Evolutionary conservation across 2,113 vertebrate genomes (phyloP), one percentile per base, ranked within the genome.

Genomic region (Apaloderma vittatum): DNA sequence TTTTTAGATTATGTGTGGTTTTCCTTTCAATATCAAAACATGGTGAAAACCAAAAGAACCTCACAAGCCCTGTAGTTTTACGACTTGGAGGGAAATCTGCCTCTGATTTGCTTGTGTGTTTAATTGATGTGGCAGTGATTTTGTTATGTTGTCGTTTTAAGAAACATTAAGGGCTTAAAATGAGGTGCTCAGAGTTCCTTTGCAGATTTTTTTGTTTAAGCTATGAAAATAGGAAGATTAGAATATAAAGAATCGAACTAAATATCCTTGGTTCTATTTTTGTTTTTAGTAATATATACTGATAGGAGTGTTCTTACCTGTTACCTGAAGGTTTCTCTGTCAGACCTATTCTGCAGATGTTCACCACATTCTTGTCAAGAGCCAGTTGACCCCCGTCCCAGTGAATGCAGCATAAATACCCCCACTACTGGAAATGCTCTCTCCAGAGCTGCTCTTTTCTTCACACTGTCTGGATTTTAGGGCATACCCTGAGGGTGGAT

Each of bases 341-440:
- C 32, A 37, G 21, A 17, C 9, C 22, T 43, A 6, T 7, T 37
- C 9, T 73, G 59, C 17, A 73, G 40, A 80, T 1, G 4, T 75
- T 79, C 16, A n/a, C 43, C 16, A 32, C 10, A 45, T 34, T 79
- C 29, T 10, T 4, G 1, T 19, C 22, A 32, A 46, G 24, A 63
- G 30, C 26, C 48, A 12, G 26, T 2, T 76, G 63, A 21, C 30
- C 40, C 15, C 3, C 4, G 19, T 29, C 26, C 23, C 7, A 40
- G 12, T 14, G 29, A 52, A 19, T 51, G 17, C 10, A 12, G 9
- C 21, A 43, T 51, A n/a, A 68, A n/a, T 29, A 29, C 26, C 23
- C 0, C 0, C 0, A 0, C 32, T 72, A 6, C 14, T 85, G 57
- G 6, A 59, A 67, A 8, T 46, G 8, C 7, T 5, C 19, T 22